These are phyloP conservation scores for Abramis brama DNA, from an alignment of 2,113 vertebrate species.

Conservation along the genomic window DNA sequence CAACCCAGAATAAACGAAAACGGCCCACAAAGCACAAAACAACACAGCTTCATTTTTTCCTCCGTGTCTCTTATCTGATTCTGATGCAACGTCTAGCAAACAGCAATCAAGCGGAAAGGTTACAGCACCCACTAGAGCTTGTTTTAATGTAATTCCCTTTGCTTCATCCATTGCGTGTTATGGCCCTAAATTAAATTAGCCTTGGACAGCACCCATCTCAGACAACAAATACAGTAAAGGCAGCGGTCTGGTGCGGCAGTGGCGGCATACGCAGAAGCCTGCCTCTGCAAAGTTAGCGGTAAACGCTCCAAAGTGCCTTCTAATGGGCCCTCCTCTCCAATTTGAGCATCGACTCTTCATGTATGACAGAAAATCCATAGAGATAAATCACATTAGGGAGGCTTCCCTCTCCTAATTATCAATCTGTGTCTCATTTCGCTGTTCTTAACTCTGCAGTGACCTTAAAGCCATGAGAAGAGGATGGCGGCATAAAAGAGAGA, in stretches of 20 bases:
- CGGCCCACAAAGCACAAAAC: constrained; percentile 20
- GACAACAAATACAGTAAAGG: constrained; percentile 32
- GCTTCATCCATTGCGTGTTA: constrained; percentile 49
- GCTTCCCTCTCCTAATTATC: constrained; percentile 93
- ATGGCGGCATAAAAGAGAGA: constrained; percentile 73
- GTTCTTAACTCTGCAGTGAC: constrained; percentile 90
- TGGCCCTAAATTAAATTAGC: constrained; percentile 67
- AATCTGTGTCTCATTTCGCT: constrained; percentile 96
- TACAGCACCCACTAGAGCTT: constrained; percentile 41
- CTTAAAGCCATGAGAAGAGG: constrained; percentile 74
- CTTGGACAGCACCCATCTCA: constrained; percentile 42
- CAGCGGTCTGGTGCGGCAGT: constrained; percentile 51
- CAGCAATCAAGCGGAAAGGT: constrained; percentile 55
- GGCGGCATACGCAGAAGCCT: constrained; percentile 67
- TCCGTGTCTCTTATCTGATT: neutral
- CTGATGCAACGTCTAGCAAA: constrained; percentile 51
- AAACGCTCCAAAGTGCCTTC: constrained; percentile 77
- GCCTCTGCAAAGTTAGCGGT: constrained; percentile 78
- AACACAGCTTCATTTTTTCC: neutral
- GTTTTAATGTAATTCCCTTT: constrained; percentile 60
- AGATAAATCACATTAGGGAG: constrained; percentile 96
- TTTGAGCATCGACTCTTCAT: constrained; percentile 92
- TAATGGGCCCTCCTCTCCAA: constrained; percentile 95
- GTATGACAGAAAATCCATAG: constrained; percentile 98
- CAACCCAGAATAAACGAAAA: constrained; percentile 19